Conservation (phyloP, 1,140 invertebrate species). For the Sarcophaga bullata region DNA sequence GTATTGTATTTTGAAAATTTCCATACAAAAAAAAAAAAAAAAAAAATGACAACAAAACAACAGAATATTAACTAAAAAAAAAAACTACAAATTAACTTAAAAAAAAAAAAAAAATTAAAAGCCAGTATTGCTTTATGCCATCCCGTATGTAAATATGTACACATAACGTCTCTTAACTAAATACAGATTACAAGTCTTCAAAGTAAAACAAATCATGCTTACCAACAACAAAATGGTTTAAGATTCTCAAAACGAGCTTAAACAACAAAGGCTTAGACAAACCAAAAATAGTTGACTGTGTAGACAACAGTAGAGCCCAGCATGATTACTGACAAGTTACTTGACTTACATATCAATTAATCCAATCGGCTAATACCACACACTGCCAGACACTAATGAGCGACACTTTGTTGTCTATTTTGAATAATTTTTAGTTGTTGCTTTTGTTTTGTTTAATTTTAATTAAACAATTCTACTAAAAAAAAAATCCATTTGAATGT, state of each 20-base stretch:
- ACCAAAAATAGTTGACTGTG: background rate
- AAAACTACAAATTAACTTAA: too few species aligned
- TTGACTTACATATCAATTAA: constrained; percentile 3
- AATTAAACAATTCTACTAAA: background rate
- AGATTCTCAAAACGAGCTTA: background rate
- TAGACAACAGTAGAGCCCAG: background rate
- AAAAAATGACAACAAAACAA: too few species aligned
- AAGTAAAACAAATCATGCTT: too few species aligned
- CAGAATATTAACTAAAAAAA: too few species aligned
- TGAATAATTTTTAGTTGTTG: background rate
- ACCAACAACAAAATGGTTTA: background rate
- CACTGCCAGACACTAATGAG: background rate
- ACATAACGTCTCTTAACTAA: too few species aligned
- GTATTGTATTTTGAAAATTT: too few species aligned
- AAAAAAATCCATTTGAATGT: background rate
- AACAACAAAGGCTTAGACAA: background rate
- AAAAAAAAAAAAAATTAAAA: too few species aligned
- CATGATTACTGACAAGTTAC: background rate
- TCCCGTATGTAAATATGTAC: too few species aligned
- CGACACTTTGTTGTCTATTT: constrained; percentile 9
- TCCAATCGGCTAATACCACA: background rate
- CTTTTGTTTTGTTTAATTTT: background rate
- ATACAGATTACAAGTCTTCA: too few species aligned
- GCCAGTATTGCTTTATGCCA: too few species aligned
- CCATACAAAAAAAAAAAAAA: too few species aligned